Evolutionary conservation across 2,888 invertebrate genomes (phyloP), one percentile per base, ranked within the genome.

Genomic region (Cheilosia soror): DNA sequence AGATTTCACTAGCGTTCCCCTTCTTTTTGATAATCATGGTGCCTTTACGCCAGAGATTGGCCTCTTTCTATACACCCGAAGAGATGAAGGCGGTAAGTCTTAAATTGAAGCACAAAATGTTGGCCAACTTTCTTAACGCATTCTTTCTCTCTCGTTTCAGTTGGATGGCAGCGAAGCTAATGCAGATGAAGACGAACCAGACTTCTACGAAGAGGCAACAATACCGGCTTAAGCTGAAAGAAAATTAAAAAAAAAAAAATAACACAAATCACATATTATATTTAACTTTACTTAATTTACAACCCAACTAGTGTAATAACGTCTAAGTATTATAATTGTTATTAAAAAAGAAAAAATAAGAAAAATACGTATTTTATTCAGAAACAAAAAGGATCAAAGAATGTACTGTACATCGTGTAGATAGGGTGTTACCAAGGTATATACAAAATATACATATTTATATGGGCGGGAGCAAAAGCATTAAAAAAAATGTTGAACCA

Each of bases 11-110:
- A 79, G 97, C 97, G 15, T 96, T 99, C 91, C 99, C 99, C 3
- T 98, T 99, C 93, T 97, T 98, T 92, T 94, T 99, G 62, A 95
- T 98, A 84, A 93, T 98, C 87, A 96, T 98, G 96, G 96, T 98
- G 89, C 98, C 98, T 11, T 93, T 98, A 79, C 93, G 98, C 84
- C 94, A 96, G 88, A 94, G 95, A 76, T 93, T 98, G 89, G 94
- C 92, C 11, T 94, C 94, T 85, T 90, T 97, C 73, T 98, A 98
- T 93, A 96, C 96, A 5, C 94, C 95, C 25, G 94, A 95, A 77
- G 98, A 98, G 92, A 93, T 98, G 49, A 93, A 96, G 90, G 97
- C 97, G 92, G 97, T 98, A 94, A 94, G 94, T 15, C 51, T 31
- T 15, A 40, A 20, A 20, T 20, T 20, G 20, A 13, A 4, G 29